Evolutionary conservation across 2,113 vertebrate genomes (phyloP), one percentile per base, ranked within the genome.

Genomic region (Pachyramphus minor): DNA sequence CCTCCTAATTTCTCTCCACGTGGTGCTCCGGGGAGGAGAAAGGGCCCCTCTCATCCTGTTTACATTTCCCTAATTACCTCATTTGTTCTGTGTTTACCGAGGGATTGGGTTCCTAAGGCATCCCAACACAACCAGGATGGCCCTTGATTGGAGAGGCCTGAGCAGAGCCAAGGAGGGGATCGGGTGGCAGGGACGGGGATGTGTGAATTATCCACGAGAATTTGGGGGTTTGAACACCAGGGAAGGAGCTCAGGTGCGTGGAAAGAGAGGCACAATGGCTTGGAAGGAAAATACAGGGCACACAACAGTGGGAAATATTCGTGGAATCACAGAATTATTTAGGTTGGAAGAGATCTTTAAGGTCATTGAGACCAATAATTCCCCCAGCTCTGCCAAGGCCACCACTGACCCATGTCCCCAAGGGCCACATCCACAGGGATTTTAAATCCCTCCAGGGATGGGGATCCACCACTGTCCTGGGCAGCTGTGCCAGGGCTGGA

Each of bases 81-180:
- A 86, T 96, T 96, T 96, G 90, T 95, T 93, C 87, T 82, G 67
- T 96, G 95, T 96, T 95, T 93, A 93, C 80, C 66, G 84, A 93
- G 72, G 80, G 90, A 83, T 96, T 82, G 80, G 76, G 90, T 93
- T 96, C 80, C 66, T 52, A 52, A 64, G 66, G 66, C 84, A 86
- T 72, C 90, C 79, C 90, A 71, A 83, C 42, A 33, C 67, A 71
- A 79, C 67, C 66, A 82, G 93, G 80, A 93, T 79, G 90, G 80
- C n/a, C 71, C 76, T 89, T 93, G 95, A 94, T 91, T 94, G 93
- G 87, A 78, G 71, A 86, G 93, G 71, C 84, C 75, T 78, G 71
- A 39, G 50, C 27, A 0, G 60, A 91, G 71, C 67, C 45, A 50
- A 78, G 80, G 75, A 94, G 80, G 69, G 90, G 95, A 88, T 93